A percentile compares a stretch with the other conserved stretches of the same genome.
These are phyloP conservation scores for Cryptocheilus praepositus DNA, from an alignment of 2,888 invertebrate genomes.

Conservation along the genomic window DNA sequence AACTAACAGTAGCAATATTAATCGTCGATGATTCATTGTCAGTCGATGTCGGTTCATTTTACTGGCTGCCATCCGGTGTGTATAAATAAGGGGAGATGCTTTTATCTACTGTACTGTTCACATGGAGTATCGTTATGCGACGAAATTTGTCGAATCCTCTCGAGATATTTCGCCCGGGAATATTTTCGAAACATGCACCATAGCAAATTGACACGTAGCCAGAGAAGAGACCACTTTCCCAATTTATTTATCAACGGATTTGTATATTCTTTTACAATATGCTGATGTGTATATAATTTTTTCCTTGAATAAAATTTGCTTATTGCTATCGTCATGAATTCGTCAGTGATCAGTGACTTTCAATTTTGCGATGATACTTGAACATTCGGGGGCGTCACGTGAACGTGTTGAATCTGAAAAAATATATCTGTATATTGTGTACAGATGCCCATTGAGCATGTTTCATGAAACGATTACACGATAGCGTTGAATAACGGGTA, in stretches of 20 bases:
- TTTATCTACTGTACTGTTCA: slow-evolving; percentile 39
- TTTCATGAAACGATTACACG: slow-evolving; percentile 1
- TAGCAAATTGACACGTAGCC: too few species aligned
- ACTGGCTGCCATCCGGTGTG: slow-evolving; percentile 25
- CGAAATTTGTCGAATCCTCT: too few species aligned
- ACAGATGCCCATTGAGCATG: background rate
- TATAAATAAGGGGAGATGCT: slow-evolving; percentile 25
- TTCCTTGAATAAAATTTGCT: slow-evolving; percentile 21
- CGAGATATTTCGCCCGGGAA: too few species aligned
- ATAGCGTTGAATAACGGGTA: background rate
- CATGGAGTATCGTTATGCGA: slow-evolving; percentile 28
- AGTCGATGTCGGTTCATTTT: slow-evolving; percentile 25
- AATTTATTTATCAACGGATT: slow-evolving; percentile 14
- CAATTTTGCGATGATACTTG: background rate
- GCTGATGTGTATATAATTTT: slow-evolving; percentile 27
- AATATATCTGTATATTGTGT: too few species aligned
- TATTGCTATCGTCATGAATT: slow-evolving; percentile 20
- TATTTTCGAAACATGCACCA: too few species aligned
- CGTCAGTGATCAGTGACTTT: slow-evolving; percentile 2
- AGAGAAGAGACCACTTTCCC: too few species aligned
- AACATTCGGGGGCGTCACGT: too few species aligned
- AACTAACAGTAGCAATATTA: slow-evolving; percentile 32
- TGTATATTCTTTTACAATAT: slow-evolving; percentile 23
- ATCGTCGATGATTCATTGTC: slow-evolving; percentile 22
- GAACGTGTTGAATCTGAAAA: too few species aligned